Percentiles rank a stretch among this genome's conserved stretches.
Conservation (phyloP, 2,113 vertebrate species). For the Cacatua alba region DNA sequence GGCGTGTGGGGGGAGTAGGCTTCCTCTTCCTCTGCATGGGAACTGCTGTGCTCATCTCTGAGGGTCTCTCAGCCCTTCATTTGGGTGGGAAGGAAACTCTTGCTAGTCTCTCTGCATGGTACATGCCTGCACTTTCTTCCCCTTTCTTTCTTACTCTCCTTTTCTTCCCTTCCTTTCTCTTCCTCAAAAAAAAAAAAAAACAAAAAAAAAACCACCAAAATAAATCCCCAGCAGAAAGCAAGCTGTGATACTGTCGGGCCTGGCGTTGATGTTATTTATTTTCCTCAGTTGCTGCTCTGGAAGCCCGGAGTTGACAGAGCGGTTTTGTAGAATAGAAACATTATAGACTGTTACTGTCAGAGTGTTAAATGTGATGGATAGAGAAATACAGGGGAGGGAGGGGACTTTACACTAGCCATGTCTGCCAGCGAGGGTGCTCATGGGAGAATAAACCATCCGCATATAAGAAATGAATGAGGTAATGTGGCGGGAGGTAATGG, state of each 20-base stretch:
- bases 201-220: not conserved
- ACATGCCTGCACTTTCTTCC: not conserved
- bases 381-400: slow-evolving; percentile 89
- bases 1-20: not conserved
- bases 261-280: slow-evolving; percentile 95
- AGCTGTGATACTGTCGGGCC: slow-evolving; percentile 79
- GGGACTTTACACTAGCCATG: slow-evolving; percentile 87
- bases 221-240: slow-evolving; percentile 72
- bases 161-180: not conserved
- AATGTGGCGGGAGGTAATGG: slow-evolving; percentile 96
- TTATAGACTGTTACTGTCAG: slow-evolving; percentile 99
- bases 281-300: slow-evolving; percentile 95
- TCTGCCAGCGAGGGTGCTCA: slow-evolving; percentile 87
- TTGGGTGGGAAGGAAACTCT: not conserved
- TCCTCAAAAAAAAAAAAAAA: not conserved
- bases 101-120: not conserved
- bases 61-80: not conserved
- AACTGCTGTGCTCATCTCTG: not conserved
- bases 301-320: slow-evolving; percentile 97
- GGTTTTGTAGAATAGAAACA: slow-evolving; percentile 99
- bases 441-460: slow-evolving; percentile 91
- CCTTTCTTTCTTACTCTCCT: not conserved
- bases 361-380: slow-evolving; percentile 99
- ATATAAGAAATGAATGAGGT: slow-evolving; percentile 93
- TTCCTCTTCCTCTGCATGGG: not conserved